A percentile compares a stretch with the other conserved stretches of the same genome.
phyloP scores from a whole-genome alignment of 2,888 invertebrate genomes.

The Elegia similella region DNA sequence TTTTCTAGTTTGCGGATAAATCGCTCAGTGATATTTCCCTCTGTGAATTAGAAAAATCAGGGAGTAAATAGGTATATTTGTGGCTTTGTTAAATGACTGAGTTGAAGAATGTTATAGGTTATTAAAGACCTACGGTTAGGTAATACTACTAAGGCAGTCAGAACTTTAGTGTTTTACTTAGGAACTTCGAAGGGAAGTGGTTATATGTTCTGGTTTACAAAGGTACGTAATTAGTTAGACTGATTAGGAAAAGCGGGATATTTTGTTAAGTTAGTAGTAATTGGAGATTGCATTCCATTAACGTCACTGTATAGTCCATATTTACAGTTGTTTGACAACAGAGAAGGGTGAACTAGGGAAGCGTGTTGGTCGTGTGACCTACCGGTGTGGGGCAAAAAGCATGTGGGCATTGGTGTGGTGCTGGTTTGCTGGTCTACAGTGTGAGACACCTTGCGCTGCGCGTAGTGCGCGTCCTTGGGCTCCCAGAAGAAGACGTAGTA shows the following conservation, averaged over 20 bases:
- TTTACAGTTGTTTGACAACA: conserved; percentile 15
- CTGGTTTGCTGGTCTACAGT: conserved; percentile 75
- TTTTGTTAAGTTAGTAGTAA: neutral
- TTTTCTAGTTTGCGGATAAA: too few relatives aligned
- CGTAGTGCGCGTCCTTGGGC: conserved; percentile 83
- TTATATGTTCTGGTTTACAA: too few relatives aligned
- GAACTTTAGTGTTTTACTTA: too few relatives aligned
- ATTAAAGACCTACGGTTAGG: too few relatives aligned
- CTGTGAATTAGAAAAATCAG: too few relatives aligned
- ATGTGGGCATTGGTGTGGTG: conserved; percentile 80
- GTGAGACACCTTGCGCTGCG: conserved; percentile 77
- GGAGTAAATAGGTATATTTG: too few relatives aligned
- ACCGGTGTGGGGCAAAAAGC: conserved; percentile 79
- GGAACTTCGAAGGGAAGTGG: too few relatives aligned
- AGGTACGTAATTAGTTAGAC: neutral
- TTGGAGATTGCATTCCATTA: neutral
- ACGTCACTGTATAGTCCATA: conserved; percentile 12
- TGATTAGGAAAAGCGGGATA: neutral
- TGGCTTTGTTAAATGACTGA: too few relatives aligned
- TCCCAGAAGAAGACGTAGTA: conserved; percentile 98
- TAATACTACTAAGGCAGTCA: too few relatives aligned
- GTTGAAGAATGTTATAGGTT: too few relatives aligned
- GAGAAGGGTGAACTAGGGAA: conserved; percentile 36
- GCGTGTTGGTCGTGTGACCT: conserved; percentile 72
- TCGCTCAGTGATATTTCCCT: too few relatives aligned